Evolutionary conservation across 2,888 invertebrate genomes (phyloP).

Genomic region (Coremacera marginata): DNA sequence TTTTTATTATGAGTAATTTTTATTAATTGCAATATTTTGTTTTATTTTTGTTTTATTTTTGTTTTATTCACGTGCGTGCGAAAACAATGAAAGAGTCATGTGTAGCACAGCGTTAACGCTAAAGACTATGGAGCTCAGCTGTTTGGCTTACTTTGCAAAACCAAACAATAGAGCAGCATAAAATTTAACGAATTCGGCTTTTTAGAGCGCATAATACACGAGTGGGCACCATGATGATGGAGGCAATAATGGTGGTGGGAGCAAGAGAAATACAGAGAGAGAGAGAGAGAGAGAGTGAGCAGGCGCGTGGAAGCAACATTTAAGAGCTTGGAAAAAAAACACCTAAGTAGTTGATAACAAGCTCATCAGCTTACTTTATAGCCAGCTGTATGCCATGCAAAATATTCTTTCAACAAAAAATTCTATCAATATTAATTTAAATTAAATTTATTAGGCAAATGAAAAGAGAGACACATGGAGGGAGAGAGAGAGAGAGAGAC

Average conservation of each 20-base stretch:
- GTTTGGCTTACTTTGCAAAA: not conserved
- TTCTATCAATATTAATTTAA: no score
- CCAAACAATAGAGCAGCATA: not conserved
- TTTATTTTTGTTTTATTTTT: not conserved
- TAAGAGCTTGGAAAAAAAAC: no score
- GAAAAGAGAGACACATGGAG: no score
- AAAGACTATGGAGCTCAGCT: constrained; percentile 13
- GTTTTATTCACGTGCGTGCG: not conserved
- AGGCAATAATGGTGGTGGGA: not conserved
- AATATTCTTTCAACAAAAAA: no score
- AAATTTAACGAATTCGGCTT: constrained; percentile 2
- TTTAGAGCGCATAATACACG: not conserved
- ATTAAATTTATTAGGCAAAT: no score
- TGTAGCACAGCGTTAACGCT: not conserved
- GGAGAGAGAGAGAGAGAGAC: no score
- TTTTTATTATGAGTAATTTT: not conserved
- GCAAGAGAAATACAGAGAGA: not conserved
- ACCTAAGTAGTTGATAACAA: no score
- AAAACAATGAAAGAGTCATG: not conserved
- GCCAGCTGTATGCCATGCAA: no score
- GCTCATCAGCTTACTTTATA: no score
- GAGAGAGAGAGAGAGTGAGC: not conserved
- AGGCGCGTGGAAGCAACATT: no score
- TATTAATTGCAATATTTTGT: no score
- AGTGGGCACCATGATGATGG: not conserved